Conservation (phyloP, 2,797 vertebrate species). For the Petrocephalus schoutedeni region DNA sequence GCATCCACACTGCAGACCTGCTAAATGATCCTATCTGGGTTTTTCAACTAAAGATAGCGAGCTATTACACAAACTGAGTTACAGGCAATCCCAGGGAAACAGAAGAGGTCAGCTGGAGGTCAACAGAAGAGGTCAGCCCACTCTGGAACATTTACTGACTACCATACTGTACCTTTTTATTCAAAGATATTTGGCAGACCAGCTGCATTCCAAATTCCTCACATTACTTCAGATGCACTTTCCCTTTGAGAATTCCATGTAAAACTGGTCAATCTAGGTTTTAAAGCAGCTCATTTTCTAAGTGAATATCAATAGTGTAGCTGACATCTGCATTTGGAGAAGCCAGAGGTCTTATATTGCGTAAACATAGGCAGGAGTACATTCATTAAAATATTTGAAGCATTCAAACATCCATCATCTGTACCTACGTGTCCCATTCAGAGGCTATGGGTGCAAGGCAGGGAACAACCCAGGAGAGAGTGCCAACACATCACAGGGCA, state of each 20-base stretch:
- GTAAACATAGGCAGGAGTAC: neutral
- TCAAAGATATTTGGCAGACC: neutral
- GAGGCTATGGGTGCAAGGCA: neutral
- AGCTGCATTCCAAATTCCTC: neutral
- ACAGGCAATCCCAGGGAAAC: neutral
- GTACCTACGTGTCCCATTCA: neutral
- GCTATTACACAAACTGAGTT: neutral
- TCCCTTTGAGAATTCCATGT: neutral
- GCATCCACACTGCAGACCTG: neutral
- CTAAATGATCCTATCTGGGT: neutral
- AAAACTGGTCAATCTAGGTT: neutral
- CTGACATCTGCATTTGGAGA: neutral
- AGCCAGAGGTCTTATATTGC: neutral
- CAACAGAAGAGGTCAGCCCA: neutral
- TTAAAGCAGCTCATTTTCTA: neutral
- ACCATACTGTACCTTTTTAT: neutral
- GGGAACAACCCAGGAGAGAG: neutral
- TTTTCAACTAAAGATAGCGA: neutral
- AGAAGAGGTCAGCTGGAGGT: neutral
- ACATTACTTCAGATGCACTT: neutral
- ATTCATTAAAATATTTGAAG: neutral
- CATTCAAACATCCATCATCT: neutral
- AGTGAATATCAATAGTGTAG: neutral
- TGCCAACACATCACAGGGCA: neutral
- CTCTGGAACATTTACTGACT: neutral